These are phyloP conservation scores for Nasonia longicornis DNA, from an alignment of 1,140 invertebrate genomes.

Conservation along the genomic window DNA sequence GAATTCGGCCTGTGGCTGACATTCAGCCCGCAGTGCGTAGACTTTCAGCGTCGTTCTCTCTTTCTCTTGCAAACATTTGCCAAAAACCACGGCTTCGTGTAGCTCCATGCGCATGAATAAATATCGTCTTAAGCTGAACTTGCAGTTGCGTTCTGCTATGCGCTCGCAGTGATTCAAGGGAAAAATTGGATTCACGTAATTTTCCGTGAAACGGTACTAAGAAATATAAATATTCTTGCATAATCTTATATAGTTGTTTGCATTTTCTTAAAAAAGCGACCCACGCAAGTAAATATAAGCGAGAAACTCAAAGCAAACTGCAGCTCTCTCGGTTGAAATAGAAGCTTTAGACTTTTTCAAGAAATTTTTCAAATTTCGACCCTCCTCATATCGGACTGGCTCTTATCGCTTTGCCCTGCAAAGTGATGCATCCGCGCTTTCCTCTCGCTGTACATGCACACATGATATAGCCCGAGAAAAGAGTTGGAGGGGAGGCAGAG, in stretches of 20 bases:
- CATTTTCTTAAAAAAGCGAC: too few relatives aligned
- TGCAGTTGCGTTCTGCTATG: too few relatives aligned
- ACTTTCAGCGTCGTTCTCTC: too few relatives aligned
- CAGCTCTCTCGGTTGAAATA: background rate
- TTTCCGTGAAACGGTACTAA: too few relatives aligned
- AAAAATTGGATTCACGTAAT: too few relatives aligned
- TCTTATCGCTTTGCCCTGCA: background rate
- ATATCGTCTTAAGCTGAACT: background rate
- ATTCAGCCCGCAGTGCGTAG: too few relatives aligned
- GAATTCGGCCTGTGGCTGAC: background rate
- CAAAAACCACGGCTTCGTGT: background rate
- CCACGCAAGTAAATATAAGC: too few relatives aligned
- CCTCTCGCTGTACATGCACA: background rate
- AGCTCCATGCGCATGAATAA: background rate
- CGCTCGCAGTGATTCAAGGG: too few relatives aligned
- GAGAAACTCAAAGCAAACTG: too few relatives aligned
- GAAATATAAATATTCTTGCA: too few relatives aligned
- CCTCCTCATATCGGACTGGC: too few relatives aligned
- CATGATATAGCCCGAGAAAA: background rate
- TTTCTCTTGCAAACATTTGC: background rate
- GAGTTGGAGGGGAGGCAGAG: background rate
- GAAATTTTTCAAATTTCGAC: background rate
- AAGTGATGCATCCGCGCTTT: background rate
- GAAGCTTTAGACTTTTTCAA: background rate
- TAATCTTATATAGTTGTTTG: too few relatives aligned